Base-by-base conservation (phyloP, 2,113 vertebrate genomes). In the Scortum barcoo region DNA sequence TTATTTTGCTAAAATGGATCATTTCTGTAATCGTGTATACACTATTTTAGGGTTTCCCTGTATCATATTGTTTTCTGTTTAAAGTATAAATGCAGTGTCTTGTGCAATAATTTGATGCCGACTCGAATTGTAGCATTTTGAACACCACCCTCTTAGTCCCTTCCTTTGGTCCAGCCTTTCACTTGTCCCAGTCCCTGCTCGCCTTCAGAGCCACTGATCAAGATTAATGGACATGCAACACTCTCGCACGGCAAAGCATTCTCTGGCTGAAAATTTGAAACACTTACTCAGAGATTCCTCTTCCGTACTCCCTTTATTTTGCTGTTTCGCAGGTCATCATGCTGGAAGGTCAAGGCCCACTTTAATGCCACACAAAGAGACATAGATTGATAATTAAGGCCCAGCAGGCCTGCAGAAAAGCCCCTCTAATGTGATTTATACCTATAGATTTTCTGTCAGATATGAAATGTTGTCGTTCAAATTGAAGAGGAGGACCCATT, bases 361-460 rank as follows among this genome's bases (percentile, higher is more conserved):
- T 96, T 94, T 97, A 96, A 96, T 96, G 92, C 96, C 96, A 95
- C 93, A 93, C 96, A 97, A 97, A 96, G 96, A 98, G 97, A 97
- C 97, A 96, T 94, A 97, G 97, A 98, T 98, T 97, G 96, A 98
- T 98, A 98, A 97, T 98, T 95, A 88, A 94, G 94, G 96, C 95
- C 96, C 95, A 93, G 95, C 95, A n/a, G 90, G 95, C 93, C 95
- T 87, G 95, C 95, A 97, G 95, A 97, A 96, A 96, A 96, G 95
- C 94, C 95, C 89, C 95, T 95, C 95, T 97, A 97, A 97, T 97
- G 96, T 97, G 96, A 97, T 97, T 98, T 98, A 97, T 98, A 96
- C 96, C 95, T 96, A 99, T 99, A 95, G 97, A 99, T 99, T 98
- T 98, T 96, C 95, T 98, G 97, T 98, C 98, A 96, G 94, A 97